Percentiles rank a stretch among this genome's conserved stretches.
phyloP scores from a whole-genome alignment of 2,113 vertebrate genomes.

The Urocitellus parryii region DNA sequence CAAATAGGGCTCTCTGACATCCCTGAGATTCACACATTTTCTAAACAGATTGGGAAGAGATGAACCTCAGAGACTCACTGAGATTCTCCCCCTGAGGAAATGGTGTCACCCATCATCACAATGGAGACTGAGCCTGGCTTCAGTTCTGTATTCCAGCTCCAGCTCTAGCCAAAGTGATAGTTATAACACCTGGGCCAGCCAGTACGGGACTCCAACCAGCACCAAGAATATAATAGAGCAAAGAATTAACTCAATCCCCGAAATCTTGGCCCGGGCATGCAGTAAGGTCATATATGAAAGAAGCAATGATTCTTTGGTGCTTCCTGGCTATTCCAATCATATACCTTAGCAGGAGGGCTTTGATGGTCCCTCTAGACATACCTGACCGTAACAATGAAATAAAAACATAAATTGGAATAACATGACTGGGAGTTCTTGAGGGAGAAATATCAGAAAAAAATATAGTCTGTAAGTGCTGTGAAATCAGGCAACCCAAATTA shows the following conservation, averaged over 20 bases:
- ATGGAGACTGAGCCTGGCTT: background rate
- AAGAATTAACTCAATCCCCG: background rate
- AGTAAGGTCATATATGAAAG: background rate
- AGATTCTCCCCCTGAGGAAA: background rate
- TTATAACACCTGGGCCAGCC: background rate
- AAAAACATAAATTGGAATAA: background rate
- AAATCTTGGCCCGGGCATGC: background rate
- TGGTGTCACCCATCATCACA: background rate
- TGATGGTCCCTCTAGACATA: background rate
- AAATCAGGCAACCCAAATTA: background rate
- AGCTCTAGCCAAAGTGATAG: background rate
- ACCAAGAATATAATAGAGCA: background rate
- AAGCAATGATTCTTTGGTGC: background rate
- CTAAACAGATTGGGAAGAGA: slow-evolving; percentile 19
- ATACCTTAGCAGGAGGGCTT: background rate
- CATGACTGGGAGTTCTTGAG: background rate
- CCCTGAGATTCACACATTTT: slow-evolving; percentile 49
- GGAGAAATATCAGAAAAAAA: background rate
- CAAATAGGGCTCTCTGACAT: slow-evolving; percentile 43
- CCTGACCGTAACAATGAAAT: background rate
- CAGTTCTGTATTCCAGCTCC: background rate
- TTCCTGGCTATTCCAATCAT: background rate
- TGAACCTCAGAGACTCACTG: background rate
- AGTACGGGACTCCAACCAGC: background rate
- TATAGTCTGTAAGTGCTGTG: background rate